These are phyloP conservation scores for Neopelma chrysocephalum DNA, from an alignment of 2,797 vertebrate genomes.

Conservation along the genomic window DNA sequence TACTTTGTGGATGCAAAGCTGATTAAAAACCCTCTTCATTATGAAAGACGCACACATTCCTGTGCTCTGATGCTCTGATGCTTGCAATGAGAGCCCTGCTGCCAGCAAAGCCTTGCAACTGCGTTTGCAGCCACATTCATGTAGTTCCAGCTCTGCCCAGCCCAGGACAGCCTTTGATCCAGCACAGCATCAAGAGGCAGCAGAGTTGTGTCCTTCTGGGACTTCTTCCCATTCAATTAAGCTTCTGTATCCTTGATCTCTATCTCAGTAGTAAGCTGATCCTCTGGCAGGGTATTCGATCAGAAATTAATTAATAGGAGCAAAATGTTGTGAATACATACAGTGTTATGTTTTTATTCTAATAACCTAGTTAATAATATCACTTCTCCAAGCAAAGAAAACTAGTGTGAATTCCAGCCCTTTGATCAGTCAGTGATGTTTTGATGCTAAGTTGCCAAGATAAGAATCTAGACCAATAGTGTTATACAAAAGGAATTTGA, in stretches of 20 bases:
- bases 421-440: conserved; percentile 20
- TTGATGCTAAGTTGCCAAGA: neutral
- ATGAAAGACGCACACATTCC: neutral
- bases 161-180: neutral
- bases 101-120: neutral
- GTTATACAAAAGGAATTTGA: neutral
- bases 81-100: neutral
- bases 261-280: neutral
- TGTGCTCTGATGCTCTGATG: neutral
- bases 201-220: neutral
- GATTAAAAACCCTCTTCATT: neutral
- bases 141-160: neutral
- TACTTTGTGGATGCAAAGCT: neutral
- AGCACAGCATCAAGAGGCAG: neutral
- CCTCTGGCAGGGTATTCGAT: neutral
- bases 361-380: conserved; percentile 20
- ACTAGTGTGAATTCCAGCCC: neutral
- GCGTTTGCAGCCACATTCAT: fast-evolving
- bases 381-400: neutral
- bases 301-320: conserved; percentile 29
- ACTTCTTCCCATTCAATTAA: neutral
- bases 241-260: conserved; percentile 7
- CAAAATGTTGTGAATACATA: neutral
- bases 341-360: conserved; percentile 15
- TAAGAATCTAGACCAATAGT: neutral